Conservation (phyloP, 2,113 vertebrate species). For the Peromyscus californicus region DNA sequence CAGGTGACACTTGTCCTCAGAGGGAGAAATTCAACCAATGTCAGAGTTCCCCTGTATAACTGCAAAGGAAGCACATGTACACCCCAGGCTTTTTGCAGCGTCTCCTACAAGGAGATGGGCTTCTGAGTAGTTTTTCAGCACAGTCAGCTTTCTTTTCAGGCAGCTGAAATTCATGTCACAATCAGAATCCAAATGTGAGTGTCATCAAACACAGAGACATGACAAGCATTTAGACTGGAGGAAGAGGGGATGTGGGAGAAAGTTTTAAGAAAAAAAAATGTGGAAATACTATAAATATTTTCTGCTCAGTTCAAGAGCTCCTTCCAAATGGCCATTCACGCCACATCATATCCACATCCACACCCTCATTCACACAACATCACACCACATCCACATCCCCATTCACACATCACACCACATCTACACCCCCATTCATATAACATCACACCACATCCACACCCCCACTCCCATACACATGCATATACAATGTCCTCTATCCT, state of each 20-base stretch:
- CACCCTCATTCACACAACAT: not conserved
- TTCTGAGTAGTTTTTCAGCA: not conserved
- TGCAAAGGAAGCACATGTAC: slow-evolving; percentile 22
- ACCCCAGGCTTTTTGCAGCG: not conserved
- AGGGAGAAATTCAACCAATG: slow-evolving; percentile 18
- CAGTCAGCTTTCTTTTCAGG: not conserved
- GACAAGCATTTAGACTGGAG: not conserved
- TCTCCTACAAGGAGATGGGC: not conserved
- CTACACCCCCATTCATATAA: not conserved
- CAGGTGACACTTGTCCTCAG: not conserved
- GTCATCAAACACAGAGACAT: not conserved
- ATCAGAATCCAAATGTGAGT: not conserved
- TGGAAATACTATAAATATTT: not conserved
- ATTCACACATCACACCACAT: not conserved
- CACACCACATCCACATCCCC: too few relatives aligned
- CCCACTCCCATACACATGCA: accelerated
- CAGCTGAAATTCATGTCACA: not conserved
- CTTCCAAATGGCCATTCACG: not conserved
- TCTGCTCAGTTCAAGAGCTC: not conserved
- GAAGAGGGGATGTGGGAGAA: not conserved
- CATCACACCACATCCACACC: not conserved
- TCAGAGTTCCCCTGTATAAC: not conserved
- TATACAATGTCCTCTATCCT: not conserved
- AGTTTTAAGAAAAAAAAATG: not conserved
- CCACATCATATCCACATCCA: not conserved